Evolutionary conservation across 1,140 invertebrate genomes (phyloP).

Genomic region (Drosophila asahinai): DNA sequence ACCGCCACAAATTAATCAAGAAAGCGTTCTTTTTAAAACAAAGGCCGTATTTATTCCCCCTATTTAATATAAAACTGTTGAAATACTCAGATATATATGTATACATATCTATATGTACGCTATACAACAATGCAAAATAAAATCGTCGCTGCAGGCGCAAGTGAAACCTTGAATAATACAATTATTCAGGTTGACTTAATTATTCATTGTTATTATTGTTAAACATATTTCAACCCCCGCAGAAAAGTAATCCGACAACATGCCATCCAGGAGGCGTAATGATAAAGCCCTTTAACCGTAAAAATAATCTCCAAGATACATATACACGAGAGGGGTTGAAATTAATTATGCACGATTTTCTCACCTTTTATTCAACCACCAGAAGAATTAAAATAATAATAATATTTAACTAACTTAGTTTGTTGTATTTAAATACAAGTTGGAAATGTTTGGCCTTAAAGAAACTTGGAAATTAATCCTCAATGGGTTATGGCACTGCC

Average conservation of each 20-base stretch:
- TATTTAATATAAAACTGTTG: conserved; percentile 1
- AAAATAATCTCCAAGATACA: conserved; percentile 12
- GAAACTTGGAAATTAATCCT: not conserved
- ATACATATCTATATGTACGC: no score
- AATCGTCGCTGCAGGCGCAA: conserved; percentile 4
- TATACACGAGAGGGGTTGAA: conserved; percentile 7
- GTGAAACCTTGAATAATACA: conserved; percentile 17
- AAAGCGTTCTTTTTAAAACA: conserved; percentile 4
- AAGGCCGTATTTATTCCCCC: not conserved
- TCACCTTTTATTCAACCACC: conserved; percentile 2
- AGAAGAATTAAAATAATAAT: not conserved
- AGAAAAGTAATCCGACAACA: conserved; percentile 3
- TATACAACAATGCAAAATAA: conserved; percentile 4
- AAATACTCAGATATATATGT: not conserved
- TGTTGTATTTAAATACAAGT: not conserved
- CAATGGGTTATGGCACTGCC: not conserved
- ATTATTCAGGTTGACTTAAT: conserved; percentile 35
- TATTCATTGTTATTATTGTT: conserved; percentile 32
- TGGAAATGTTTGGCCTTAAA: not conserved
- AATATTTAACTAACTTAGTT: not conserved
- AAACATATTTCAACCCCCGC: conserved; percentile 22
- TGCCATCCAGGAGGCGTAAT: conserved; percentile 2
- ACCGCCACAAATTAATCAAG: conserved; percentile 22
- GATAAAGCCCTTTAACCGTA: conserved; percentile 27
- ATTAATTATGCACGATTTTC: conserved; percentile 14